A percentile compares a stretch with the other conserved stretches of the same genome.
Conservation (phyloP, 53 echinoderm and acorn worm species). For the Hippasteria phrygiana region DNA sequence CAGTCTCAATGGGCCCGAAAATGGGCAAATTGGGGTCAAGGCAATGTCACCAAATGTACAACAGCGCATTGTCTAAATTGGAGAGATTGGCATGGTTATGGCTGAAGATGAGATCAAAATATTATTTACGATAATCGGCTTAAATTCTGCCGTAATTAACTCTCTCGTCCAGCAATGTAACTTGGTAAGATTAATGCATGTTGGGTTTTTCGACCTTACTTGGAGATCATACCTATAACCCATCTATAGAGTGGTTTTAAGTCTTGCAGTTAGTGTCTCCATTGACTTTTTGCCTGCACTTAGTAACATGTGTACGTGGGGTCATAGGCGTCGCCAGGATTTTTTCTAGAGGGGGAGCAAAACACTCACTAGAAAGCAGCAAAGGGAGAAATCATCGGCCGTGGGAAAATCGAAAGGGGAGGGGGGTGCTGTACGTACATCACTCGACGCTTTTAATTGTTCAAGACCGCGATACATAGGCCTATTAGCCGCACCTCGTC, state of each 20-base stretch:
- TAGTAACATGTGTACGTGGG: slow-evolving; percentile 31
- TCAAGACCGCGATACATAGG: no score
- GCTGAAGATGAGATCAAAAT: slow-evolving; percentile 32
- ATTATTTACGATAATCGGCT: slow-evolving; percentile 17
- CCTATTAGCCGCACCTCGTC: no score
- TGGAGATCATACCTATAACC: slow-evolving; percentile 50
- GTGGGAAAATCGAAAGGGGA: no score
- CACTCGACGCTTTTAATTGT: no score
- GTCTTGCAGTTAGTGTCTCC: slow-evolving; percentile 29
- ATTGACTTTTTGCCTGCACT: slow-evolving; percentile 31
- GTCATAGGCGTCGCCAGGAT: no score
- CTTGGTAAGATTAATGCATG: slow-evolving; percentile 29
- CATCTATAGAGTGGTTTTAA: slow-evolving; percentile 46
- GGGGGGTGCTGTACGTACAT: no score
- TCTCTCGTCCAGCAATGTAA: slow-evolving; percentile 55
- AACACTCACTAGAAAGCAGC: no score
- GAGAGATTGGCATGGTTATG: neutral
- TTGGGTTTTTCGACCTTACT: slow-evolving; percentile 45
- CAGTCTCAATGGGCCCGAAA: slow-evolving; percentile 8
- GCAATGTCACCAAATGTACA: no score
- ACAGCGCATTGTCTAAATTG: no score
- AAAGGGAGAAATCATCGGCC: no score
- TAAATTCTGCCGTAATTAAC: slow-evolving; percentile 30
- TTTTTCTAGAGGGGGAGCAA: no score
- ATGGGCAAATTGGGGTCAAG: neutral